Conservation (phyloP, 64 coral and sea anemone genomes). For the Hydrozoanthus tunicans region DNA sequence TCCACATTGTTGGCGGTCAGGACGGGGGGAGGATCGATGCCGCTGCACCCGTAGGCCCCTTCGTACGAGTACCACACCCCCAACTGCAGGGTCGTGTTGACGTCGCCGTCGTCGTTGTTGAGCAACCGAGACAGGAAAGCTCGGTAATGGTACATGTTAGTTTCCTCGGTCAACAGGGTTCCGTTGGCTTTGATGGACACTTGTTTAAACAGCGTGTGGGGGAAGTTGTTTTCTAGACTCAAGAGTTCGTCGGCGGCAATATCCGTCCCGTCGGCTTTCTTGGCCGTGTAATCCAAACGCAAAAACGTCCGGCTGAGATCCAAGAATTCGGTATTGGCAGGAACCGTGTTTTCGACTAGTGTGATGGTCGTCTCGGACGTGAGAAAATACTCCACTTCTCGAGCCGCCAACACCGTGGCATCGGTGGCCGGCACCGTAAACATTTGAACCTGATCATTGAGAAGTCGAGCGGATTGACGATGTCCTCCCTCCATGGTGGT, state of each 20-base stretch:
- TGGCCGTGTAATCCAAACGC: slow-evolving; percentile 4
- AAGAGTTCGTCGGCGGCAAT: neutral
- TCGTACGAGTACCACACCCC: neutral
- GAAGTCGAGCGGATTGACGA: neutral
- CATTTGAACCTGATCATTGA: neutral
- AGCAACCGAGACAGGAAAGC: neutral
- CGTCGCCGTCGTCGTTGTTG: neutral
- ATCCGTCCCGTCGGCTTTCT: neutral
- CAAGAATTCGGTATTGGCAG: neutral
- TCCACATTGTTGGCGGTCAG: slow-evolving; percentile 1
- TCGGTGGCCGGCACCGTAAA: neutral
- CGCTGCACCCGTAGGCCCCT: neutral
- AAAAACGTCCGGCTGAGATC: slow-evolving; percentile 9
- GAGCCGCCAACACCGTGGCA: neutral
- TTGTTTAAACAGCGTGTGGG: neutral
- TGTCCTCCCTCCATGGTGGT: no score
- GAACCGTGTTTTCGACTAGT: neutral
- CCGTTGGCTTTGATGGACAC: slow-evolving; percentile 3
- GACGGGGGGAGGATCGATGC: no score
- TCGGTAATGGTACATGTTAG: no score
- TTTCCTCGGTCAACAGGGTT: no score
- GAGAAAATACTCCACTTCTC: no score
- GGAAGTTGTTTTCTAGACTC: neutral
- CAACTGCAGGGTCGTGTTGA: neutral
- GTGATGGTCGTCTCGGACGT: no score